Evolutionary conservation across 2,888 invertebrate species (phyloP), one percentile per base, ranked within the genome.

Genomic region (Liposcelis brunnea): DNA sequence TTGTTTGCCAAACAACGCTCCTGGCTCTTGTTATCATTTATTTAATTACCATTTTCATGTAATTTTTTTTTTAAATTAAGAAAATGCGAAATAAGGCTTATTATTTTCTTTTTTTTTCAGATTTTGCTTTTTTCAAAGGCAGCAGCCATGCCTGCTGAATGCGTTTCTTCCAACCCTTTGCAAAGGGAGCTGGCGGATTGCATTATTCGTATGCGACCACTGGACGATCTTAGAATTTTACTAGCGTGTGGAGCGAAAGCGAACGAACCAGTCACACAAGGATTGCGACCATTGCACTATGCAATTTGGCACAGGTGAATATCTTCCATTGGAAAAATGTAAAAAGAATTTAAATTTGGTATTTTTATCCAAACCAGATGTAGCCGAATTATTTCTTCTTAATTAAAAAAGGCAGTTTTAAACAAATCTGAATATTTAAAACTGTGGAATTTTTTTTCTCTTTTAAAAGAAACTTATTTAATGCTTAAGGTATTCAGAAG

Each of bases 101-200:
- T 26, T 26, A 6, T 26, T 8, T 26, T 26, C 4, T 6, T 26
- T 26, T 26, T 26, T 26, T 26, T 26, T 26, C 8, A 26, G 26
- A 26, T 26, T 8, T 8, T 6, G 8, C 5, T 26, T 26, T 26
- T 8, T 8, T 4, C 8, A 26, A 8, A 4, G 8, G 26, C 5
- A 8, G 26, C 5, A 26, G 19, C 26, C 8, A 80, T 80, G 80
- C 80, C 80, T 47, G 72, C 77, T n/a, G 80, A 80, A 59, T 76
- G 77, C 63, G 72, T 75, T 52, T 59, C 71, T 3, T 69, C 70
- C 51, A 80, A 81, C 62, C 77, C 80, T 34, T 68, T 86, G 51
- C 86, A 87, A 66, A 69, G 89, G 52, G 82, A 87, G 62, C 67
- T 91, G 52, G 89, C 89, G 0, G 91, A 93, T 67, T 81, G 83